Base-by-base conservation (phyloP, 1,140 invertebrate genomes). In the Drosophila littoralis region DNA sequence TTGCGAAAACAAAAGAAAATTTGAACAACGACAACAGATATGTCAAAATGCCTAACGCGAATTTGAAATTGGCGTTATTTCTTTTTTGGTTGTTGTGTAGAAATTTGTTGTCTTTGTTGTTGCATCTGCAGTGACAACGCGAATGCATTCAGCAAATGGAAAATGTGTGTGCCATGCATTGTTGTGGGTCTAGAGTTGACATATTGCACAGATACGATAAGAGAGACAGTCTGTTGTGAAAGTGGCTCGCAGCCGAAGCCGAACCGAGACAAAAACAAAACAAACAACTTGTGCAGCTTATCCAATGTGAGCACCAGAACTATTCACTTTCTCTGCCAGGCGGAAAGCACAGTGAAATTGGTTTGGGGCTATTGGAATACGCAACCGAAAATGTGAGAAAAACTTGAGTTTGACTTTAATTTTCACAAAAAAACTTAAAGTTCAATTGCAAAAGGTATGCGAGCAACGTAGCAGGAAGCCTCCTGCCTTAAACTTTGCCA, bases 51-150 rank as follows among this genome's bases (percentile, higher is more conserved):
- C 64, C 55, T 64, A 65, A 55, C 64, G 42, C 54, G 42, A 35
- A 66, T 73, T 67, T 59, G 66, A 77, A 81, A 85, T 85, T 85
- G 77, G 75, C 78, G 77, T 28, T 28, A 28, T 72, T 78, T 32
- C 22, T 46, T 59, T 54, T 63, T 36, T 28, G 22, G 17, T 42
- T 45, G 46, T 46, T 52, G 50, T 43, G 35, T 64, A 48, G 55
- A 51, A 45, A 58, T 50, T 55, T 65, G 77, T 82, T 77, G 75
- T 81, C 78, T 43, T 40, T 32, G n/a, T 68, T 59, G 46, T 45
- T 55, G 55, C 60, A 35, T 57, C 43, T 67, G 60, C 51, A 57
- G 13, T 63, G 48, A 63, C 60, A 63, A 46, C 46, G 43, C 35
- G 42, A 63, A 40, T 70, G 50, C 59, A 70, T 64, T 48, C 60